Evolutionary conservation across 2,797 vertebrate species (phyloP), one percentile per base, ranked within the genome.

Genomic region (Lepilemur ruficaudatus): DNA sequence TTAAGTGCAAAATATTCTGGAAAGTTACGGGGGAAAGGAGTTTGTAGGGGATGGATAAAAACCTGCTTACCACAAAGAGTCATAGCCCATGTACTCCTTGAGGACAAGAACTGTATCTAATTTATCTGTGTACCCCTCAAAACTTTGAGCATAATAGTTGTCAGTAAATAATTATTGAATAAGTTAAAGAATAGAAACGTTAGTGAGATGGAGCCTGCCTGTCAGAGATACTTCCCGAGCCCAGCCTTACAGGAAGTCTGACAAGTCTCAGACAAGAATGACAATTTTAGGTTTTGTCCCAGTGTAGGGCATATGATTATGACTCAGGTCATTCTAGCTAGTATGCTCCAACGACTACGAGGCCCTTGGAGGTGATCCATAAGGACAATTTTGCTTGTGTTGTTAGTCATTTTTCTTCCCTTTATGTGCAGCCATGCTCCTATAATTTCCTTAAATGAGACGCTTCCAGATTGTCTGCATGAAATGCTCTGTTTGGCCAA

Each of bases 401-500:
- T 80, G 4, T 93, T 38, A 69, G 18, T 76, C 75, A 73, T 80
- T 89, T 95, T 63, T 59, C 13, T 78, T 11, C 17, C 4, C 20
- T 82, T 75, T 5, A n/a, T 87, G 59, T 65, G 28, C 9, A 91
- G 43, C 28, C 11, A 82, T 3, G 4, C 14, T 78, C 50, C n/a
- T 69, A 23, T 89, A 59, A 85, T 85, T 95, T 89, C 43, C 25
- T 83, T 52, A 79, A 50, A 81, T 52, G 28, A 95, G 32, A 55
- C 6, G 25, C 28, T 85, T 94, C 85, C 25, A 73, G 43, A 85
- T 41, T 91, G 46, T 85, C 20, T 52, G 9, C 30, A 25, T 72
- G 92, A 82, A 93, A 28, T 80, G 35, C 5, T 88, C 15, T 52
- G 1, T 86, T 95, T 96, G 87, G 46, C 46, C n/a, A 94, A 73